Evolutionary conservation across 2,888 invertebrate genomes (phyloP), one percentile per base, ranked within the genome.

Genomic region (Athalia cordata): DNA sequence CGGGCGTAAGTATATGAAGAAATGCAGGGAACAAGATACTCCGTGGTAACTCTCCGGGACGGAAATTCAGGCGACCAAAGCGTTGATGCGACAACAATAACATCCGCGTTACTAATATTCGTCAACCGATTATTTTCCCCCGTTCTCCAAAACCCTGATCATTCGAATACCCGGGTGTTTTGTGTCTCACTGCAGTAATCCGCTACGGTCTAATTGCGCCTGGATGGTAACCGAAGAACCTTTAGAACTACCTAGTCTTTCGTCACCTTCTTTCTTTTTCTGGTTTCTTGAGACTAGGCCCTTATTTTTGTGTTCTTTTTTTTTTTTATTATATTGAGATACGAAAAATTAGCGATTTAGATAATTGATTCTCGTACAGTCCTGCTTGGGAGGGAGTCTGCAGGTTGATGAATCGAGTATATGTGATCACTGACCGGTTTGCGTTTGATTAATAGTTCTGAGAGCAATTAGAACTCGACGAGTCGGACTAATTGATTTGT

Each of bases 181-280:
- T 49, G 75, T 62, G 75, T 75, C 62, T 62, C 50, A 64, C 29
- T 29, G 29, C 75, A 62, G 75, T 75, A 59, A 45, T 64, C 52
- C 62, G 75, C 43, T 52, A 75, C 75, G 75, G 75, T 64, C 75
- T 75, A 75, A 75, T 75, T 75, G 75, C 64, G 75, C 62, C 62
- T 75, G 5, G 62, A 64, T 75, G 62, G 49, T 64, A 75, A 64
- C 62, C 62, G 50, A 75, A 75, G 72, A 72, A 72, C 72, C 59
- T 72, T 45, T 59, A n/a, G 59, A 59, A 47, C 13, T 45, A 72
- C 47, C 72, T 45, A 72, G 43, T 9, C 43, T 59, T 13, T 13
- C 59, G 45, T 72, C 72, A 59, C 15, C 72, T 72, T 72, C n/a
- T 47, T 47, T 13, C 15, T 72, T 72, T 72, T 29, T 29, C 29